Evolutionary conservation across 2,113 vertebrate species (phyloP).

Genomic region (Eclectus roratus): DNA sequence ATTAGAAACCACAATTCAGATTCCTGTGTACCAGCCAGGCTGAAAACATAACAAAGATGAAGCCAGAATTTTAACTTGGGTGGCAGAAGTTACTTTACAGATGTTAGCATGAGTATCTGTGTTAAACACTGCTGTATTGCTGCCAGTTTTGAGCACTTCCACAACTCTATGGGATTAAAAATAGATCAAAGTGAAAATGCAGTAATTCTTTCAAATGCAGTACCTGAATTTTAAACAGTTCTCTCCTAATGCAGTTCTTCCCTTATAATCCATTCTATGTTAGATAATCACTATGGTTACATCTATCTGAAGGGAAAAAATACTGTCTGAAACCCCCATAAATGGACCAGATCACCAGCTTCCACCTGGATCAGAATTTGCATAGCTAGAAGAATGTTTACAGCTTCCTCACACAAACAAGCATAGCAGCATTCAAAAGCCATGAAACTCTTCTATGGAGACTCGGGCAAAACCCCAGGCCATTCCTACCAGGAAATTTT

Average conservation of each 20-base stretch:
- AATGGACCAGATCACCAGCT: background rate
- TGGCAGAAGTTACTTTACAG: background rate
- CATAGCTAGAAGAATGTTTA: background rate
- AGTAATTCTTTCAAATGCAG: constrained; percentile 12
- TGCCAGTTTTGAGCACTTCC: background rate
- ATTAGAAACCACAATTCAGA: background rate
- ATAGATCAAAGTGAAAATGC: constrained; percentile 9
- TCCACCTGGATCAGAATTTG: constrained; percentile 4
- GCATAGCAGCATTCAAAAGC: background rate
- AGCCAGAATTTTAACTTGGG: background rate
- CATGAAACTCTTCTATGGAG: background rate
- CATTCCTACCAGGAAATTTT: background rate
- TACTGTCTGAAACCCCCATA: background rate
- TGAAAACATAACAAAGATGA: background rate
- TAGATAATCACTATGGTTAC: constrained; percentile 41
- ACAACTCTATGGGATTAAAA: constrained; percentile 16
- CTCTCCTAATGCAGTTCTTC: constrained; percentile 1
- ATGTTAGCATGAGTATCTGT: background rate
- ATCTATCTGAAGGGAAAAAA: background rate
- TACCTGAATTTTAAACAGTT: constrained; percentile 52
- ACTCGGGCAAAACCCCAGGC: background rate
- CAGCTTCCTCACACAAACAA: background rate
- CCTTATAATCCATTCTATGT: background rate
- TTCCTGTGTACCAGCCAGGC: background rate
- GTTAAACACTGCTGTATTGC: background rate